phyloP scores from a whole-genome alignment of 2,113 vertebrate genomes.

The Corydoras sp. region DNA sequence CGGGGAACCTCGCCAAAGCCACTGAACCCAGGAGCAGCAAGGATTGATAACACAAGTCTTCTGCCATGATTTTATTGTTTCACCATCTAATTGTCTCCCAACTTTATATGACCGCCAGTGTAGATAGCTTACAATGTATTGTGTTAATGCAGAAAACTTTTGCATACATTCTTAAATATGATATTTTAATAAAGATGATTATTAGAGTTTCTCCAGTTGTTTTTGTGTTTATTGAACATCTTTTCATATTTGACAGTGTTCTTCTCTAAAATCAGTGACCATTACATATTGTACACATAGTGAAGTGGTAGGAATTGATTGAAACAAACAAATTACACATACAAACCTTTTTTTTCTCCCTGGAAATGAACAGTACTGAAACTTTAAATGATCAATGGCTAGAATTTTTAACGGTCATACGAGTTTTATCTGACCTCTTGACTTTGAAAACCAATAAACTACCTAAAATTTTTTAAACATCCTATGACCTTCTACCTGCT shows the following conservation, averaged over 20 bases:
- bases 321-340: slow-evolving; percentile 34
- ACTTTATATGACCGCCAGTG: not conserved
- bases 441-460: slow-evolving; percentile 3
- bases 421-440: slow-evolving; percentile 17
- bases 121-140: slow-evolving; percentile 27
- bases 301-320: slow-evolving; percentile 40
- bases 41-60: slow-evolving; percentile 51
- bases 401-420: slow-evolving; percentile 2
- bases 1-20: slow-evolving; percentile 71
- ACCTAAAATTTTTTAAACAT: slow-evolving; percentile 1
- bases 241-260: slow-evolving; percentile 63
- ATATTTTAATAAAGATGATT: slow-evolving; percentile 43
- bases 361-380: slow-evolving; percentile 23
- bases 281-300: slow-evolving; percentile 61
- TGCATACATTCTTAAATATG: slow-evolving; percentile 31
- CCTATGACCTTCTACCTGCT: slow-evolving; percentile 3
- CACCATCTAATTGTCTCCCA: slow-evolving; percentile 2
- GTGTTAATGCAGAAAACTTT: not conserved
- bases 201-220: slow-evolving; percentile 2
- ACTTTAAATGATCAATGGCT: slow-evolving; percentile 6
- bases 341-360: slow-evolving; percentile 31
- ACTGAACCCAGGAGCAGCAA: slow-evolving; percentile 57
- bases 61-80: not conserved
- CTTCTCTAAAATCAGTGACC: slow-evolving; percentile 52
- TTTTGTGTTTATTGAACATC: slow-evolving; percentile 60